Evolutionary conservation across 2,888 invertebrate genomes (phyloP), one percentile per base, ranked within the genome.

Genomic region (Ormyrus thymus): DNA sequence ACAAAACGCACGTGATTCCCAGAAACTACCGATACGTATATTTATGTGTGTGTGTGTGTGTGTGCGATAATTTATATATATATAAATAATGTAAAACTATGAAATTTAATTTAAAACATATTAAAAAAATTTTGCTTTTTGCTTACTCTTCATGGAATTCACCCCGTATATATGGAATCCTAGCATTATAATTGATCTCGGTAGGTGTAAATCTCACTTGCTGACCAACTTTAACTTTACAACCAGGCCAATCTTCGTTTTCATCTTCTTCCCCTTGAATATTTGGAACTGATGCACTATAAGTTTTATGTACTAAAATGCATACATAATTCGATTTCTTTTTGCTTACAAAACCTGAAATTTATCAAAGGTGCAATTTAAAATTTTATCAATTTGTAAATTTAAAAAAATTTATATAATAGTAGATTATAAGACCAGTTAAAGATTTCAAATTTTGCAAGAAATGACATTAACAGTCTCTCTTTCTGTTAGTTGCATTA

Each of bases 271-370:
- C 86, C 45, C 58, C 77, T 72, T 91, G 91, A 10, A 87, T 84
- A 46, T 86, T 92, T 58, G 93, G 93, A 64, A 95, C 92, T 6
- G 94, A 94, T 10, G 94, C 93, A 90, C 95, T 95, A 85, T 95
- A 95, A 45, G 92, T 92, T 84, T 93, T 92, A 86, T 95, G 94
- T 0, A 95, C 93, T 71, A 95, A 90, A 82, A 94, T 92, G 5
- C 93, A 94, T 77, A 95, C 90, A 89, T 95, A 94, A 83, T 93
- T 93, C 53, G 90, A 88, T 82, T 93, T 93, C 82, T 93, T 93
- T 87, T 94, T 94, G 86, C 93, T 94, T 0, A 95, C 93, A 82
- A 93, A 87, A 9, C 94, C 90, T 90, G 50, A n/a, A 84, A 82
- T 0, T 1, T 29, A 1, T 29, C 29, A 29, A 29, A 29, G 29